Percentiles rank a stretch among this genome's conserved stretches.
These are phyloP conservation scores for Callyntrura sp. DNA, from an alignment of 2,888 invertebrate species.

Conservation along the genomic window DNA sequence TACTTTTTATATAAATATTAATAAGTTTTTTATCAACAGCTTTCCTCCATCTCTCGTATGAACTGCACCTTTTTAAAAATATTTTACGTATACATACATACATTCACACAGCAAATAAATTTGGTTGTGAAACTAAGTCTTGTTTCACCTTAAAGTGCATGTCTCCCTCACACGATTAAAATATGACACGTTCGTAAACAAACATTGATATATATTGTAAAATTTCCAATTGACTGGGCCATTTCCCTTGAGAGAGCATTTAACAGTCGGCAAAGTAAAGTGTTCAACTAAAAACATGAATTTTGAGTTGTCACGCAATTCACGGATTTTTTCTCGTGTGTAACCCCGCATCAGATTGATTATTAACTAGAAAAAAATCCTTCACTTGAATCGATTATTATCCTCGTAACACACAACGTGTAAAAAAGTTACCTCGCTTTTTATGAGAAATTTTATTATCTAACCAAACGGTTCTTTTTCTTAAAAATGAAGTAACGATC, in stretches of 20 bases:
- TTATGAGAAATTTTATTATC: not conserved
- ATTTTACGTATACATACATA: not conserved
- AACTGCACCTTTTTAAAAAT: slow-evolving; percentile 38
- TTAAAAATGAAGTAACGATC: not conserved
- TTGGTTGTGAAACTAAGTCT: slow-evolving; percentile 31
- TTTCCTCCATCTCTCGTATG: not conserved
- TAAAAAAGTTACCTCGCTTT: not conserved
- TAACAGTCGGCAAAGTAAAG: slow-evolving; percentile 21
- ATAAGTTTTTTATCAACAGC: slow-evolving; percentile 31
- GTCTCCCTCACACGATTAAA: slow-evolving; percentile 46
- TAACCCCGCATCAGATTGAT: slow-evolving; percentile 31
- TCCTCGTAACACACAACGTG: slow-evolving; percentile 3
- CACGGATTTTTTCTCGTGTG: not conserved
- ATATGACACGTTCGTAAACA: not conserved
- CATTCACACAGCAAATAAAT: not conserved
- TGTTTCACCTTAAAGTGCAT: slow-evolving; percentile 9
- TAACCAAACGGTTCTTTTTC: not conserved
- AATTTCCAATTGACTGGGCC: slow-evolving; percentile 2
- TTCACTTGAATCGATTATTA: slow-evolving; percentile 41
- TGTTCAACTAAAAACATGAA: not conserved
- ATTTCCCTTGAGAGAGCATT: not conserved
- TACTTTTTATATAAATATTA: slow-evolving; percentile 61
- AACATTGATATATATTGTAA: slow-evolving; percentile 5
- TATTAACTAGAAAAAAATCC: not conserved
- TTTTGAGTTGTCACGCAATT: slow-evolving; percentile 54